Evolutionary conservation across 2,888 invertebrate species (phyloP).

Genomic region (Carterocephalus palaemon): DNA sequence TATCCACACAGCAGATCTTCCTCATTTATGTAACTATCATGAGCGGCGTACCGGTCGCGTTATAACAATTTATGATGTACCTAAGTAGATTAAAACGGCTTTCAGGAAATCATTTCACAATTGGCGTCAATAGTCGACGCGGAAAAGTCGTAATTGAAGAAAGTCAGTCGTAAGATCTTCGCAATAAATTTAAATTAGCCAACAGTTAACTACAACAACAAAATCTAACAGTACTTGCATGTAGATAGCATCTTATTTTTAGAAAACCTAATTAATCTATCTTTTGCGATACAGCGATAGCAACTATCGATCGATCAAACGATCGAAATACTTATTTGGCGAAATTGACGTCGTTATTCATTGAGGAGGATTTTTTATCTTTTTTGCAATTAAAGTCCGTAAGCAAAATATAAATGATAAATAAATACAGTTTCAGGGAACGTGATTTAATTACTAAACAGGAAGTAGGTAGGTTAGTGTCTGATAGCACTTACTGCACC

Average conservation of each 20-base stretch:
- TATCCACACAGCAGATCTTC: neutral
- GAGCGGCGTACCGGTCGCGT: neutral
- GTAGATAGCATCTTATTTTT: too few species aligned
- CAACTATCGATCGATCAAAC: conserved; percentile 5
- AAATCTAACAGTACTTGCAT: too few species aligned
- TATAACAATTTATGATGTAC: conserved; percentile 9
- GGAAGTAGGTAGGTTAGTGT: too few species aligned
- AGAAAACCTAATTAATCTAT: conserved; percentile 3
- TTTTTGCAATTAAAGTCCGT: neutral
- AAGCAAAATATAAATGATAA: neutral
- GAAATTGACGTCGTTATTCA: conserved; percentile 3
- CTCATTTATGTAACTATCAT: conserved; percentile 12
- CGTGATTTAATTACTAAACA: too few species aligned
- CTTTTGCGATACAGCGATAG: neutral
- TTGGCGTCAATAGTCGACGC: too few species aligned
- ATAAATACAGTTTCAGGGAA: too few species aligned
- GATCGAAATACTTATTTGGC: conserved; percentile 1
- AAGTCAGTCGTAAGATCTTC: neutral
- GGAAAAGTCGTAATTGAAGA: conserved; percentile 26
- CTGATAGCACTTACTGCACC: conserved; percentile 1
- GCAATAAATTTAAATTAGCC: neutral
- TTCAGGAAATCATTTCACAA: conserved; percentile 28
- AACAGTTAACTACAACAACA: too few species aligned
- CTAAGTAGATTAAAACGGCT: conserved; percentile 16
- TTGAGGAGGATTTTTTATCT: neutral